A percentile compares a stretch with the other conserved stretches of the same genome.
These are phyloP conservation scores for Phaedon cochleariae DNA, from an alignment of 2,888 invertebrate genomes.

Conservation along the genomic window DNA sequence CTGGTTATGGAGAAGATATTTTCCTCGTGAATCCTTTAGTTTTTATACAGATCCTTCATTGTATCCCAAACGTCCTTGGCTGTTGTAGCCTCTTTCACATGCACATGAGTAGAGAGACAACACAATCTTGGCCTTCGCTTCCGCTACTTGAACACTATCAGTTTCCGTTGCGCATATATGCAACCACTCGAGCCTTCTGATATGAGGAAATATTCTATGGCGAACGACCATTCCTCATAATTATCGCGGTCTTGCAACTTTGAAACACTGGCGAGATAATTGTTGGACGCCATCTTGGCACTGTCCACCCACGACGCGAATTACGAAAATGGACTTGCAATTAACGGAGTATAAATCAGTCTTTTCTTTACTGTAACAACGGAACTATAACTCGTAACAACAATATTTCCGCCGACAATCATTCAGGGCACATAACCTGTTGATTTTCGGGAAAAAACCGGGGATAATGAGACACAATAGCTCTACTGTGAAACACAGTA, in stretches of 20 bases:
- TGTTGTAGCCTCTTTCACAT: conserved; percentile 42
- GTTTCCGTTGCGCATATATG: too few species aligned
- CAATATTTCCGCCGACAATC: background rate
- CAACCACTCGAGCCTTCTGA: too few species aligned
- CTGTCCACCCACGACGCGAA: background rate
- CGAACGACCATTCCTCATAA: background rate
- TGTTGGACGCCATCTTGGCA: conserved; percentile 5
- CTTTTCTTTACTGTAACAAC: conserved; percentile 6
- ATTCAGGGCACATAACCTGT: conserved; percentile 17
- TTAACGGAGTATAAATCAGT: too few species aligned
- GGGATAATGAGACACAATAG: background rate
- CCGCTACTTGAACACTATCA: too few species aligned
- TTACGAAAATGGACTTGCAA: too few species aligned
- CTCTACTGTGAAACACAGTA: too few species aligned
- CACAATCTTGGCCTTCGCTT: conserved; percentile 1
- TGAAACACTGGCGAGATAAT: conserved; percentile 11
- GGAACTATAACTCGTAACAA: conserved; percentile 3
- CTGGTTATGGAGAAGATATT: conserved; percentile 31
- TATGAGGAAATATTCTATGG: conserved; percentile 16
- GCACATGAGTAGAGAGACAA: conserved; percentile 36
- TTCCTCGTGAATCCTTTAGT: conserved; percentile 20
- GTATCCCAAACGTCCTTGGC: conserved; percentile 39
- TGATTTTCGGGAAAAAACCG: background rate
- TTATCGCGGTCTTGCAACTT: conserved; percentile 8
- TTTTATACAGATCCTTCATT: conserved; percentile 8